Percentiles rank a stretch among this genome's conserved stretches.
These are phyloP conservation scores for Antedon mediterranea DNA, from an alignment of 53 echinoderm and acorn worm species.

Conservation along the genomic window DNA sequence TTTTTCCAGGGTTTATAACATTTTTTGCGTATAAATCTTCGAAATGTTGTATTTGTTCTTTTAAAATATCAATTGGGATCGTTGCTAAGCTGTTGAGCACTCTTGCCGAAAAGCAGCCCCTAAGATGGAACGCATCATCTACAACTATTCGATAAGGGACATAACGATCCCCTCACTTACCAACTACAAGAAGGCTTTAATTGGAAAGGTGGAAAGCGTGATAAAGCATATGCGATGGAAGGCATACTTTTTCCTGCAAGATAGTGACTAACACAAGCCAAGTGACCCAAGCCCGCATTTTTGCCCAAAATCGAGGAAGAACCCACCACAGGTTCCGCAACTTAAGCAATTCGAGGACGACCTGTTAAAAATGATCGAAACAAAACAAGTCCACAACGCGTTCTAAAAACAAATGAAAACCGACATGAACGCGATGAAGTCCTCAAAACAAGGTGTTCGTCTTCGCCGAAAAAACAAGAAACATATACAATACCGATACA, in stretches of 20 bases:
- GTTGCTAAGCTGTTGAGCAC: no score
- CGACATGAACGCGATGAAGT: no score
- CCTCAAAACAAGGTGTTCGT: background rate
- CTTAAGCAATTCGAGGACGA: background rate
- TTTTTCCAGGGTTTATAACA: no score
- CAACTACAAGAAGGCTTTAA: background rate
- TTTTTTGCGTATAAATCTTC: no score
- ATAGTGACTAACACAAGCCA: background rate
- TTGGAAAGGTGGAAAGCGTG: background rate
- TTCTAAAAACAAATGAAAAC: no score
- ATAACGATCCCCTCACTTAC: no score
- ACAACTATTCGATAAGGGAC: no score
- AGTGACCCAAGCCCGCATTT: background rate
- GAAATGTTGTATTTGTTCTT: no score
- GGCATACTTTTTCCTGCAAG: background rate
- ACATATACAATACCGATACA: background rate
- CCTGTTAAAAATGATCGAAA: background rate
- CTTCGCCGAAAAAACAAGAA: background rate
- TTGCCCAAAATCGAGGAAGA: background rate
- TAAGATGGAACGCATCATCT: no score
- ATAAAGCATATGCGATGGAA: conserved; percentile 4
- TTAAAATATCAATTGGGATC: no score
- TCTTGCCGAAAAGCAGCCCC: no score
- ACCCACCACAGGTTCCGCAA: background rate
- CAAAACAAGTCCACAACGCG: no score